Conservation (phyloP, 2,888 invertebrate species). For the Maniola hyperantus region DNA sequence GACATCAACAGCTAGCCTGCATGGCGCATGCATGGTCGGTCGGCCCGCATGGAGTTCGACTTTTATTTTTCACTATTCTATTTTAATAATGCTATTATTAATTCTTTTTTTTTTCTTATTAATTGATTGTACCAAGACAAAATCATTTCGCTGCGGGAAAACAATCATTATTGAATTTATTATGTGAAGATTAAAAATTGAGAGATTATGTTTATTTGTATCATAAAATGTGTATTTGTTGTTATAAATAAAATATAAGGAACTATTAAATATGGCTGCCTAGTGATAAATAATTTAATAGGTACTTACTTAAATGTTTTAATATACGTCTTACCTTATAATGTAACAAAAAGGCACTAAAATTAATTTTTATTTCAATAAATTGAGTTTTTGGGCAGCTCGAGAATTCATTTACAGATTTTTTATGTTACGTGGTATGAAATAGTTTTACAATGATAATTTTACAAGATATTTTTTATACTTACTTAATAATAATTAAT, state of each 20-base stretch:
- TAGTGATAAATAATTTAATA: not conserved
- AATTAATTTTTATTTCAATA: not conserved
- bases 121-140: no score
- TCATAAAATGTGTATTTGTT: not conserved
- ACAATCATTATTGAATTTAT: no score
- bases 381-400: not conserved
- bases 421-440: not conserved
- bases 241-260: not conserved
- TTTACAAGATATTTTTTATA: not conserved
- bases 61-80: no score
- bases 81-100: no score
- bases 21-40: no score
- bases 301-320: not conserved
- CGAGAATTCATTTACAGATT: not conserved
- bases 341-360: conserved; percentile 9
- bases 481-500: conserved; percentile 3
- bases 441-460: not conserved
- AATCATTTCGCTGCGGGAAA: no score
- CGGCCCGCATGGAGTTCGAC: no score
- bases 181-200: not conserved
- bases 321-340: not conserved
- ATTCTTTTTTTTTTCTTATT: no score
- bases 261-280: not conserved
- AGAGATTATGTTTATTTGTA: not conserved
- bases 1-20: no score